phyloP scores from a whole-genome alignment of 2,797 vertebrate species.

The Leptatherina wallacei region DNA sequence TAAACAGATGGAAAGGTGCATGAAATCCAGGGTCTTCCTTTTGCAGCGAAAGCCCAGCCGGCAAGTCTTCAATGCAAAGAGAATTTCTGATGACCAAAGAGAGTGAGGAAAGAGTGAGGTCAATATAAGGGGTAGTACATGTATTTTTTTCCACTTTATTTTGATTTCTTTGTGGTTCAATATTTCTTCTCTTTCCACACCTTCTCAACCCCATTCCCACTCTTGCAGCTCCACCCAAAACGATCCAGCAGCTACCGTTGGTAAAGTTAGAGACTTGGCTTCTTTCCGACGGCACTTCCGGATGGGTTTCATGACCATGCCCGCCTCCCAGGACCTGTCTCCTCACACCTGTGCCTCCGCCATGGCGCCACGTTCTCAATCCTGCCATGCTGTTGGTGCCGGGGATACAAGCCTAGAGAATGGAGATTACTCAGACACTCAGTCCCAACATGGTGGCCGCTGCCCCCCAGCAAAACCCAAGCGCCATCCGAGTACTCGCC shows the following conservation, averaged over 20 bases:
- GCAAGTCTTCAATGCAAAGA: slow-evolving; percentile 54
- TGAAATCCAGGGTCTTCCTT: slow-evolving; percentile 53
- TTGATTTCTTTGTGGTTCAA: slow-evolving; percentile 30
- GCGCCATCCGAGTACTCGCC: slow-evolving; percentile 92
- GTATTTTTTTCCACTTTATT: slow-evolving; percentile 36
- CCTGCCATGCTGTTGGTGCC: slow-evolving; percentile 92
- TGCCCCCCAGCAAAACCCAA: slow-evolving; percentile 90
- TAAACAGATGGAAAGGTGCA: slow-evolving; percentile 47
- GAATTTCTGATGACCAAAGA: slow-evolving; percentile 55
- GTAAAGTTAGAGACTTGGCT: slow-evolving; percentile 88
- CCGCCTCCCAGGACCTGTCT: slow-evolving; percentile 92
- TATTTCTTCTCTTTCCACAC: slow-evolving; percentile 13
- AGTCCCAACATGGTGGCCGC: slow-evolving; percentile 77
- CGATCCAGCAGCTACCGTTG: slow-evolving; percentile 85
- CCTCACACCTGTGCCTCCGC: slow-evolving; percentile 90
- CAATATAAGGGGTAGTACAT: slow-evolving; percentile 34
- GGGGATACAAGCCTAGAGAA: slow-evolving; percentile 85
- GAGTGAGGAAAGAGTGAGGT: slow-evolving; percentile 39
- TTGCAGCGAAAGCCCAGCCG: slow-evolving; percentile 48
- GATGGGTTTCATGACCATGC: slow-evolving; percentile 97
- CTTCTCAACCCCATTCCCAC: slow-evolving; percentile 6
- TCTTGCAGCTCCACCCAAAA: slow-evolving; percentile 78
- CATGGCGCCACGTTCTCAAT: slow-evolving; percentile 94
- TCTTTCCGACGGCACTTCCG: slow-evolving; percentile 93
- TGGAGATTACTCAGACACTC: slow-evolving; percentile 83